These are phyloP conservation scores for Hydrochoerus hydrochaeris DNA, from an alignment of 2,113 vertebrate genomes.

Conservation along the genomic window DNA sequence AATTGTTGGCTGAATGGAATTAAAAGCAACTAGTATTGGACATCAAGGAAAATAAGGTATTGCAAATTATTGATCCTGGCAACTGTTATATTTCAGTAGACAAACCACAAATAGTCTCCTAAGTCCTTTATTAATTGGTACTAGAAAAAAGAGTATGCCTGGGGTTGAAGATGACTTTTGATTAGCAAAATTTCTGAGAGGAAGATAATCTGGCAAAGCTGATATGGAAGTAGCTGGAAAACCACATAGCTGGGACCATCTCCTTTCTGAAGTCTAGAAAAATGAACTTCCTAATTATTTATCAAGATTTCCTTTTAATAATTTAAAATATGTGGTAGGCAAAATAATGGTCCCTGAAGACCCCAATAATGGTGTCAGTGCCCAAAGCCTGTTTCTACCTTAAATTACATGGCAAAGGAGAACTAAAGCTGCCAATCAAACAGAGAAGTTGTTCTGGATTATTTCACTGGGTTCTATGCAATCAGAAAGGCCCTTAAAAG, in stretches of 20 bases:
- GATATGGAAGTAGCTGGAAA: background rate
- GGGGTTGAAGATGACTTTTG: background rate
- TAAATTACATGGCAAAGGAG: background rate
- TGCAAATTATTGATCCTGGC: conserved; percentile 44
- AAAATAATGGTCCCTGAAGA: background rate
- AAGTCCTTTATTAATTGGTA: background rate
- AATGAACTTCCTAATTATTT: background rate
- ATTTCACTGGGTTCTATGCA: accelerated
- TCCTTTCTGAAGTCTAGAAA: background rate
- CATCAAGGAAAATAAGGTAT: conserved; percentile 49
- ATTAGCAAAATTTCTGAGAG: background rate
- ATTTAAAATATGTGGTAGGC: background rate
- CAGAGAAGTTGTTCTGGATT: background rate
- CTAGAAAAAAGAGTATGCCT: background rate
- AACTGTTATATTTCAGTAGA: background rate
- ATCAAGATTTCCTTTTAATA: background rate
- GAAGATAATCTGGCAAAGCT: background rate
- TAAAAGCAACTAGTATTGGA: background rate
- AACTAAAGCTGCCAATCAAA: background rate
- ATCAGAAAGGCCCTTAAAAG: background rate
- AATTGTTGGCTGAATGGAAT: conserved; percentile 12
- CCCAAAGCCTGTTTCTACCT: background rate
- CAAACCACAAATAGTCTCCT: background rate
- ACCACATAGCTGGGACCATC: background rate
- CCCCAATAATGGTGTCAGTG: background rate